A percentile compares a stretch with the other conserved stretches of the same genome.
phyloP scores from a whole-genome alignment of 2,797 vertebrate genomes.

The Nasua narica region DNA sequence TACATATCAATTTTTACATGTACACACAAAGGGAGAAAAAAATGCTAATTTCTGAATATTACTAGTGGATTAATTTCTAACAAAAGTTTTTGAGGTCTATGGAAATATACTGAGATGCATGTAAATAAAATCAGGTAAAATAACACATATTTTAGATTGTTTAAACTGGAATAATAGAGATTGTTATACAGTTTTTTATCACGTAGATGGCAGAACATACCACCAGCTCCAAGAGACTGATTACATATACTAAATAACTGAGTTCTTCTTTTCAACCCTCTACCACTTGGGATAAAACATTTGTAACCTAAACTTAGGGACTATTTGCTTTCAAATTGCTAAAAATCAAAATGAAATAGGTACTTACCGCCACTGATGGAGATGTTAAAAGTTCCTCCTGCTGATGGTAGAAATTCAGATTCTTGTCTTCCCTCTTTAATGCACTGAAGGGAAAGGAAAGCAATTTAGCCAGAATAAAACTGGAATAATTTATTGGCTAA shows the following conservation, averaged over 20 bases:
- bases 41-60: slow-evolving; percentile 10
- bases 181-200: not conserved
- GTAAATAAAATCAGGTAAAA: not conserved
- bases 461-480: slow-evolving; percentile 48
- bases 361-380: slow-evolving; percentile 85
- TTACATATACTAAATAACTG: not conserved
- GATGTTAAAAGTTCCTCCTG: slow-evolving; percentile 82
- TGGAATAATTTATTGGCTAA: not conserved
- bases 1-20: not conserved
- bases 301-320: not conserved
- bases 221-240: not conserved
- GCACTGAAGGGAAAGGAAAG: slow-evolving; percentile 41
- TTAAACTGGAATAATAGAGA: not conserved
- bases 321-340: slow-evolving; percentile 4
- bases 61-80: slow-evolving; percentile 12
- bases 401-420: slow-evolving; percentile 60
- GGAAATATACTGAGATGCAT: not conserved
- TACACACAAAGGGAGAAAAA: not conserved
- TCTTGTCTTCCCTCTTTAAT: slow-evolving; percentile 79
- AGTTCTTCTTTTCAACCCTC: not conserved
- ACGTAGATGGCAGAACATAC: not conserved
- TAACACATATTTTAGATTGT: not conserved
- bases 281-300: not conserved
- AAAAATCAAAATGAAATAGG: not conserved
- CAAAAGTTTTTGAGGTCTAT: not conserved